Conservation (phyloP, 2,888 invertebrate genomes). For the Leptogaster cylindrica region DNA sequence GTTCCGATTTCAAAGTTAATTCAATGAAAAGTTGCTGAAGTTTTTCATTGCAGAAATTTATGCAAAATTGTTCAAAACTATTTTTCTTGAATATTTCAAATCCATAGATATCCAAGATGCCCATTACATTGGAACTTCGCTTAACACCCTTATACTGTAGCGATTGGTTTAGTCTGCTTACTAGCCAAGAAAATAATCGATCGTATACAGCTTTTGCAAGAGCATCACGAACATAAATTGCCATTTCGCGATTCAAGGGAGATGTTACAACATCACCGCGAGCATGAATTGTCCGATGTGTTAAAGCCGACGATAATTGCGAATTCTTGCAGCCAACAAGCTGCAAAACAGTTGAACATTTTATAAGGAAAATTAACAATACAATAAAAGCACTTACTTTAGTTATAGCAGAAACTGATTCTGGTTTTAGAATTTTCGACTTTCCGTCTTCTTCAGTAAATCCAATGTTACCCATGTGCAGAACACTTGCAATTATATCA, state of each 20-base stretch:
- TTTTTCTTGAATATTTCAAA: conserved; percentile 93
- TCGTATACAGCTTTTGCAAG: conserved; percentile 91
- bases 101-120: conserved; percentile 92
- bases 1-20: conserved; percentile 87
- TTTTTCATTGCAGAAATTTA: conserved; percentile 96
- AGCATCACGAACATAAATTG: conserved; percentile 87
- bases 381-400: conserved; percentile 64
- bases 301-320: conserved; percentile 74
- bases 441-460: conserved; percentile 77
- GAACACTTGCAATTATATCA: conserved; percentile 80
- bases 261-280: conserved; percentile 82
- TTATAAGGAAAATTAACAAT: neutral
- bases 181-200: conserved; percentile 89
- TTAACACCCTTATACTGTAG: conserved; percentile 67
- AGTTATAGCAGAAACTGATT: conserved; percentile 70
- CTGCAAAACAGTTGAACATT: conserved; percentile 61
- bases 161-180: conserved; percentile 78
- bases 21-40: conserved; percentile 93
- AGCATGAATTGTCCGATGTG: conserved; percentile 85
- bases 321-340: conserved; percentile 75
- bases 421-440: conserved; percentile 72
- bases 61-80: conserved; percentile 85
- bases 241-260: conserved; percentile 80
- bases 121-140: conserved; percentile 74
- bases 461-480: conserved; percentile 86